phyloP scores from a whole-genome alignment of 2,113 vertebrate species.

The Myrmecobius fasciatus region DNA sequence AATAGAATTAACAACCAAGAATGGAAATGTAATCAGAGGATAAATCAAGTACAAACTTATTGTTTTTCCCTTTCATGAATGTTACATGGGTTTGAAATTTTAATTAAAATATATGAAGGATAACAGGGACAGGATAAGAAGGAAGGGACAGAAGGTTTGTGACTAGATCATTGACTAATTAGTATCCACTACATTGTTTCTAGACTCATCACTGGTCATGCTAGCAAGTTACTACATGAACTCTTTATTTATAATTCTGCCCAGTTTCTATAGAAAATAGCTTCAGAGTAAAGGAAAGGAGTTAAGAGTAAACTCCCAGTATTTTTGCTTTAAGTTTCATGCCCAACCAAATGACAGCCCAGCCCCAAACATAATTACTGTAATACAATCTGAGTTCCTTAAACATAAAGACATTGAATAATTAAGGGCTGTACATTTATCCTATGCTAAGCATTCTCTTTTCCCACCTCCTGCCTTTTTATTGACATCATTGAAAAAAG shows the following conservation, averaged over 20 bases:
- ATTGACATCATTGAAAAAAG: neutral
- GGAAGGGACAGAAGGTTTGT: neutral
- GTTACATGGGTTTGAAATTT: neutral
- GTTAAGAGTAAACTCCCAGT: slow-evolving; percentile 2
- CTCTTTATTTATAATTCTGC: neutral
- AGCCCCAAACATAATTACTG: neutral
- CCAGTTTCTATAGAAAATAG: neutral
- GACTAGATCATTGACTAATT: neutral
- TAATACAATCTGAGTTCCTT: neutral
- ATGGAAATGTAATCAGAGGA: neutral
- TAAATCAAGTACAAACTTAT: neutral
- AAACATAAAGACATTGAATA: neutral
- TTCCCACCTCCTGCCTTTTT: neutral
- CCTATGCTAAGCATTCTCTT: neutral
- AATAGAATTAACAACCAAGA: neutral
- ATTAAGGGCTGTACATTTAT: neutral
- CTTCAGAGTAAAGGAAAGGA: neutral
- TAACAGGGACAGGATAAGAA: neutral
- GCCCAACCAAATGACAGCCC: neutral
- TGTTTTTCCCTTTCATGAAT: neutral
- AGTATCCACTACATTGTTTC: neutral
- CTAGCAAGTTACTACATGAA: neutral
- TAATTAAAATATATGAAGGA: neutral
- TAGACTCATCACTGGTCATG: neutral
- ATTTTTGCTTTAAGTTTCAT: neutral